Base-by-base conservation (phyloP, 2,113 vertebrate species). In the Toxotes jaculatrix region DNA sequence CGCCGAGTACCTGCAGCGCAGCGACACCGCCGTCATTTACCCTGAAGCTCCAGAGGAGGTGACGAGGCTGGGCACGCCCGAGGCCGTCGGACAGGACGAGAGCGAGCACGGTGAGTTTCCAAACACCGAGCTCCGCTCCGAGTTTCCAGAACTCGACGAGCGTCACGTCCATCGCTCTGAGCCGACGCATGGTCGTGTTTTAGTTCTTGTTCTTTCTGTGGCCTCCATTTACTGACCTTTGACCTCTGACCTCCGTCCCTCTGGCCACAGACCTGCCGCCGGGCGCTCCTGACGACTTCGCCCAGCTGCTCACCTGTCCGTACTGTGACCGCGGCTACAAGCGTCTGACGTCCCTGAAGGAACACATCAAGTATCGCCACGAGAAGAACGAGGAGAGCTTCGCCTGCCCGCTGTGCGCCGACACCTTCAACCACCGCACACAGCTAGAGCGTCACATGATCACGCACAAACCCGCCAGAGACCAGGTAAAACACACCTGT, bases 241-340 rank as follows among this genome's bases (percentile, higher is more conserved):
- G 56, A 75, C 72, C 61, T 89, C 88, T 96, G 95, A 96, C 96
- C 95, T 93, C 95, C 95, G 93, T 92, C 93, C 93, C 84, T 77
- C 69, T 51, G 93, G 11, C 45, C 91, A n/a, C 93, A 98, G 97
- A 98, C 94, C 96, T 97, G 93, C 95, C 94, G 95, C 95, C 96
- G 93, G 96, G 96, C 95, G 96, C 96, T 91, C 95, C 97, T 93
- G 97, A 98, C 94, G 97, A 96, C 95, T 98, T 98, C 59, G 96
- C 97, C 94, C 97, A 97, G 95, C 96, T 98, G 96, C 96, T 98
- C 95, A 98, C 97, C 90, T 99, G 98, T 95, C 97, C 98, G 86
- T 98, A 98, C 95, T 98, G 98, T 67, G 96, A 99, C 92, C 96
- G 97, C 81, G 97, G 98, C 91, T 99, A 98, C 96, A 98, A 98